Evolutionary conservation across 2,797 vertebrate genomes (phyloP), one percentile per base, ranked within the genome.

Genomic region (Bradypodion pumilum): DNA sequence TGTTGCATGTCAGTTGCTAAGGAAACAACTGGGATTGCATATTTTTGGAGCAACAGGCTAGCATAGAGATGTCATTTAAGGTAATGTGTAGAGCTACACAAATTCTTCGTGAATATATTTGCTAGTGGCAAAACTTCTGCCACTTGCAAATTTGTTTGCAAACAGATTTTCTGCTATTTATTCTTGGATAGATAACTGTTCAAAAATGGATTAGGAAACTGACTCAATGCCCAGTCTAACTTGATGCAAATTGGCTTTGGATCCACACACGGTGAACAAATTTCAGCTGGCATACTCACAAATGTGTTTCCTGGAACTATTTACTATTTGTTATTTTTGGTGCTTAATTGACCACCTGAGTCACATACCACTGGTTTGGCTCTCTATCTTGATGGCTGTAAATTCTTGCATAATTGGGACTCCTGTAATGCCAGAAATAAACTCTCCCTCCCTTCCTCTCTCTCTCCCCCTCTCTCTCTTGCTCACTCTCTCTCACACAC

Each of bases 71-170:
- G 76, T 86, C 86, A 90, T 91, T 90, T 91, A 90, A 93, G 87
- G 89, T 91, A 90, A 91, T 9, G 23, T 21, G 66, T 82, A 83
- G 63, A 90, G 89, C 74, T 83, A 78, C 78, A 91, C 69, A 89
- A 85, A 87, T 87, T 86, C 85, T 82, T 76, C 86, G 91, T 81
- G 90, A 92, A 89, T 78, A 89, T 66, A 73, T 86, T 84, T 82
- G 63, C 80, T 91, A 59, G 74, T 42, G 82, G 90, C 86, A 85
- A 85, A 27, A 74, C 46, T 88, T 91, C 91, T 90, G 80, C 82
- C 82, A 91, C 86, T 92, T 91, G 92, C 87, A 83, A 92, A 88
- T 86, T 59, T 92, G 85, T 91, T 91, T 91, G 80, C 88, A 91
- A 83, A 87, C 65, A 89, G 85, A 85, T 87, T 89, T 70, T 72